Evolutionary conservation across 2,113 vertebrate genomes (phyloP), one percentile per base, ranked within the genome.

Genomic region (Ailuropoda melanoleuca): DNA sequence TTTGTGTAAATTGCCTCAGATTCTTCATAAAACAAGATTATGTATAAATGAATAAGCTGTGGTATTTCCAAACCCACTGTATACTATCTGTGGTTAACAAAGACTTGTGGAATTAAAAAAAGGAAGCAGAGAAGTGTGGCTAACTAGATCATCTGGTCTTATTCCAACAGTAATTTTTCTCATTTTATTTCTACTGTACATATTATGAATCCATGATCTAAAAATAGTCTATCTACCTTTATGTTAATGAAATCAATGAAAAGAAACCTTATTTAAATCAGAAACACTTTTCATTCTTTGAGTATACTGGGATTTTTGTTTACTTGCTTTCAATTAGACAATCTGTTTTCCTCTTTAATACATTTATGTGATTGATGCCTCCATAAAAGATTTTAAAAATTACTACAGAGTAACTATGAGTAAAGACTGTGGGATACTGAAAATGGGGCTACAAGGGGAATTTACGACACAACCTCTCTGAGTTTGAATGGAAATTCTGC

Each of bases 271-370:
- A 60, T 39, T 48, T 46, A 95, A 88, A 68, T 70, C 48, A 48
- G 23, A 93, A 84, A 88, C 19, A 81, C 37, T 68, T 85, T 93
- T 85, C 39, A 43, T 60, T 89, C 56, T 56, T 83, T 14, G 7
- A 96, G 13, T 85, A 82, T 10, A 50, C 0, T 81, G 24, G 37
- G 13, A 46, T 81, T 85, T 68, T 91, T 85, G 6, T 96, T 64
- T 72, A 34, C 46, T 82, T 37, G 31, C 85, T 93, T 93, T 81
- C 37, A 97, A 39, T 74, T 56, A 83, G 31, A 62, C 4, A 66
- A n/a, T 31, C 66, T 37, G n/a, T 21, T 77, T 86, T 95, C 29
- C 34, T 95, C 75, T 89, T 83, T 90, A 95, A 92, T 31, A 77
- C 13, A 70, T 19, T 88, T 83, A 70, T 43, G 4, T 85, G 34